Percentiles rank a stretch among this genome's conserved stretches.
These are phyloP conservation scores for Tokudaia muenninki DNA, from an alignment of 2,797 vertebrate genomes.

Conservation along the genomic window DNA sequence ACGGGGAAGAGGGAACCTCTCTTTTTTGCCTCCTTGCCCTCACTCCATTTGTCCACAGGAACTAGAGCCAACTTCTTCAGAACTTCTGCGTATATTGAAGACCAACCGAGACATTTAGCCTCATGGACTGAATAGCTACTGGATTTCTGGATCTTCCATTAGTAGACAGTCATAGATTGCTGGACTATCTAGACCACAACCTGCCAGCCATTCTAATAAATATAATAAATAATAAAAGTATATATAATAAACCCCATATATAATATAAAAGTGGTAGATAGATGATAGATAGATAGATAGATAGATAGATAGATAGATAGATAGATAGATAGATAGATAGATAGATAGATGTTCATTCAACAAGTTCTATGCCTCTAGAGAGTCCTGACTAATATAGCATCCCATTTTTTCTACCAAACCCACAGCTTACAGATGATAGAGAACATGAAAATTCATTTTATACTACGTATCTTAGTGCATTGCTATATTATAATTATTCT, in stretches of 20 bases:
- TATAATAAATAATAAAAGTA: background rate
- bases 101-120: background rate
- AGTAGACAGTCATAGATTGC: background rate
- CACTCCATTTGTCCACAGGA: background rate
- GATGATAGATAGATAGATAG: background rate
- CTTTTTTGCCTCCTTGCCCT: background rate
- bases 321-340: too few species aligned
- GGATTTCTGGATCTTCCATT: background rate
- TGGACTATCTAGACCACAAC: background rate
- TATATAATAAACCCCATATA: background rate
- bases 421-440: background rate
- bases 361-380: background rate
- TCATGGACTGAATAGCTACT: background rate
- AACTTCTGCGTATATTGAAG: background rate
- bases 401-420: background rate
- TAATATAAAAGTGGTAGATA: background rate
- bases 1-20: background rate
- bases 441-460: background rate
- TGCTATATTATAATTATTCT: background rate
- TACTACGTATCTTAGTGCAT: background rate
- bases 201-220: background rate
- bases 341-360: background rate
- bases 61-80: background rate
- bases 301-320: background rate
- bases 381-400: background rate